Evolutionary conservation across 2,113 vertebrate genomes (phyloP).

Genomic region (Sula dactylatra): DNA sequence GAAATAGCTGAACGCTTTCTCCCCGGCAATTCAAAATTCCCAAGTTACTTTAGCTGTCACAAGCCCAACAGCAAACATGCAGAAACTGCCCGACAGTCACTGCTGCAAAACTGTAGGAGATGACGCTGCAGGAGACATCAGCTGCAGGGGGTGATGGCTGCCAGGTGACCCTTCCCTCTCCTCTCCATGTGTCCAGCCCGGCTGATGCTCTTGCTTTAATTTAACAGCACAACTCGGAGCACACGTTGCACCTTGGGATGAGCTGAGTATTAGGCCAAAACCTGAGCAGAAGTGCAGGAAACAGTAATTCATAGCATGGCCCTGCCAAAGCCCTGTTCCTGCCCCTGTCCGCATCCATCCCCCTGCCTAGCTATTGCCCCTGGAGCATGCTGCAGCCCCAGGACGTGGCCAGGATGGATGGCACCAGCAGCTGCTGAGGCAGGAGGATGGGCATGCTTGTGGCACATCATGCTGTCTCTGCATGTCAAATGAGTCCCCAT

Average conservation of each 20-base stretch:
- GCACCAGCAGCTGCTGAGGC: not conserved
- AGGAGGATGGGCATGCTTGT: not conserved
- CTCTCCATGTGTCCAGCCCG: not conserved
- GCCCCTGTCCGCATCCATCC: not conserved
- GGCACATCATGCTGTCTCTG: rapidly evolving
- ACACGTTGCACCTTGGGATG: not conserved
- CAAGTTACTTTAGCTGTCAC: not conserved
- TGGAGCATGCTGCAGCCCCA: not conserved
- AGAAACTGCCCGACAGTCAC: not conserved
- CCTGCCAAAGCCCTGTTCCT: not conserved
- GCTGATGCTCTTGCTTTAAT: rapidly evolving
- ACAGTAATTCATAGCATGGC: rapidly evolving
- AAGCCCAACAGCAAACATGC: not conserved
- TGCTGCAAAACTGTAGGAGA: not conserved
- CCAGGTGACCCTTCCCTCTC: not conserved
- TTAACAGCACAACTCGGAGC: rapidly evolving
- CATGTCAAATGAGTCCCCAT: too few relatives aligned
- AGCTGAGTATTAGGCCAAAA: not conserved
- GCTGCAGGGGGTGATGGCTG: not conserved
- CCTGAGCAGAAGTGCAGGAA: not conserved
- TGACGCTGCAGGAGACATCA: not conserved
- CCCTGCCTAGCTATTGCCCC: not conserved
- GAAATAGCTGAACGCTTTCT: not conserved
- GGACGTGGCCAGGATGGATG: not conserved
- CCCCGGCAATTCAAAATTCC: not conserved